Percentiles rank a stretch among this genome's conserved stretches.
These are phyloP conservation scores for Scaptomyza cyrtandrae DNA, from an alignment of 2,888 invertebrate genomes.

Conservation along the genomic window DNA sequence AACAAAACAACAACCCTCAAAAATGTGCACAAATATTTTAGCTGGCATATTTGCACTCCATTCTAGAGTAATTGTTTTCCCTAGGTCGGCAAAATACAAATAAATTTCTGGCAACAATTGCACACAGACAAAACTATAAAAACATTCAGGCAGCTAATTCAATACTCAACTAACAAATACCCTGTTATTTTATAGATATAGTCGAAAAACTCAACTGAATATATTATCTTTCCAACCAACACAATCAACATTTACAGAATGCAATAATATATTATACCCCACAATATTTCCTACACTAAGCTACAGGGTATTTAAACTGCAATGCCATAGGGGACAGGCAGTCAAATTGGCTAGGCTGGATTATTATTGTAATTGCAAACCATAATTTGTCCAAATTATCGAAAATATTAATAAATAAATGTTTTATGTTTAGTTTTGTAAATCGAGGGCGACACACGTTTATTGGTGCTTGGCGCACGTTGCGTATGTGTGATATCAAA, in stretches of 20 bases:
- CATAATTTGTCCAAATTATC: constrained; percentile 79
- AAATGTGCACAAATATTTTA: constrained; percentile 67
- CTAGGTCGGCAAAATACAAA: constrained; percentile 65
- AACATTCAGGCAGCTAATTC: not conserved
- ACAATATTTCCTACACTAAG: not conserved
- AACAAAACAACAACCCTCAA: constrained; percentile 54
- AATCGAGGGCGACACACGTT: constrained; percentile 18
- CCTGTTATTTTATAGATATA: not conserved
- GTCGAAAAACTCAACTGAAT: too few relatives aligned
- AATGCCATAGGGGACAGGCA: constrained; percentile 7
- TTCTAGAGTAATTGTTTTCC: constrained; percentile 70
- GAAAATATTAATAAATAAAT: constrained; percentile 69
- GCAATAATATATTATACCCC: not conserved
- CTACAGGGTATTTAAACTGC: constrained; percentile 8
- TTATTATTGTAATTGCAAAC: constrained; percentile 58
- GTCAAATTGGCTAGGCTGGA: constrained; percentile 4
- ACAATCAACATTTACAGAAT: not conserved
- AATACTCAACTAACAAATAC: constrained; percentile 1
- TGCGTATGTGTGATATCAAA: constrained; percentile 60
- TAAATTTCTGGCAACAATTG: constrained; percentile 61
- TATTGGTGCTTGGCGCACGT: constrained; percentile 2
- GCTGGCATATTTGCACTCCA: constrained; percentile 75
- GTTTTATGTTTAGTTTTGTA: constrained; percentile 39
- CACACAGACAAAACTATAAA: constrained; percentile 21
- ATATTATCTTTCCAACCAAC: too few relatives aligned